Base-by-base conservation (phyloP, 2,888 invertebrate genomes). In the Drosophila mulleri region DNA sequence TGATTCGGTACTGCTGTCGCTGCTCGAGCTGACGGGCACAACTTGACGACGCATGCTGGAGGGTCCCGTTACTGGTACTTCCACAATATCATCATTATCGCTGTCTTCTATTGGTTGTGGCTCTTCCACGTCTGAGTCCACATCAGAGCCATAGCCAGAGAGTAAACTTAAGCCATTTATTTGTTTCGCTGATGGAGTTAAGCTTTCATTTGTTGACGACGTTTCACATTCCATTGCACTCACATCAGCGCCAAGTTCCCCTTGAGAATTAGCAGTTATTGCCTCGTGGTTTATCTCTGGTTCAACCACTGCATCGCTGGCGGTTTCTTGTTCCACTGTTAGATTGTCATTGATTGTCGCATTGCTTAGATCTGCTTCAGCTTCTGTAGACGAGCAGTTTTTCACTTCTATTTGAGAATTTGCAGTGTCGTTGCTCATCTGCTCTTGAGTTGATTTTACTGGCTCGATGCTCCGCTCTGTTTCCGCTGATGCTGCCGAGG, bases 131-230 rank as follows among this genome's bases (percentile, higher is more conserved):
- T 85, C 86, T 1, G 88, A 78, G 2, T 78, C 81, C n/a, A 57
- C 75, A 35, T 84, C 85, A 0, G 92, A 91, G 35, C 80, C 79
- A 50, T 92, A 92, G 58, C 90, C 85, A 3, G 91, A 83, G 4
- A 92, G 71, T n/a, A 92, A 72, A 16, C 90, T 77, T 0, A 92
- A 80, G 0, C 92, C 85, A 37, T 84, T 82, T 29, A 18, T 37
- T 16, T 32, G 14, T 14, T 48, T 72, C 3, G 20, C 39, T 16
- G 23, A 1, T n/a, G 58, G 7, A 9, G 23, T 35, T 29, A 8
- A 12, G 16, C 16, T 12, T 16, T 37, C 16, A 16, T 11, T 66
- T 37, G 18, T 39, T 14, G 29, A 3, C 12, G 12, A 18, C n/a
- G 12, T 18, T 16, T 65, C 57, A 7, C 60, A 58, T 18, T 76